Conservation (phyloP, 37 sponge, comb jelly and placozoan species). For the Petrosia ficiformis region DNA sequence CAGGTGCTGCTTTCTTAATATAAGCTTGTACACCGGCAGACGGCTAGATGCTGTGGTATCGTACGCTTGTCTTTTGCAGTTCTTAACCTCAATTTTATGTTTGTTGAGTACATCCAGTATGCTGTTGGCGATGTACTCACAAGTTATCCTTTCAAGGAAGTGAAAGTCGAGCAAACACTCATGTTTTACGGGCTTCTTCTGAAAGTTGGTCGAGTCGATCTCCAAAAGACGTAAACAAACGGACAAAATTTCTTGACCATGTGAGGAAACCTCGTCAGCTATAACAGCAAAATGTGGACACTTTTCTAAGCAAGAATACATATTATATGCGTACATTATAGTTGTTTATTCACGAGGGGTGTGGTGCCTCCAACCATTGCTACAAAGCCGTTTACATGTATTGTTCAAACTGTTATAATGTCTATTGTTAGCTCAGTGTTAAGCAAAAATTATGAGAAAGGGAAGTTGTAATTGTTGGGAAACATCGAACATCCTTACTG, state of each 20-base stretch:
- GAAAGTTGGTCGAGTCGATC: neutral
- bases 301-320: too few species aligned
- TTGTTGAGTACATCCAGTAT: neutral
- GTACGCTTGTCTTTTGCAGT: neutral
- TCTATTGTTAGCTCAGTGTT: too few species aligned
- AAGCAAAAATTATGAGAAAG: too few species aligned
- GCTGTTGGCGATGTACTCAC: neutral
- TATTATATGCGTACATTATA: too few species aligned
- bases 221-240: neutral
- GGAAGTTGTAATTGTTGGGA: too few species aligned
- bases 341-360: too few species aligned
- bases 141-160: neutral
- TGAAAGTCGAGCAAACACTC: neutral
- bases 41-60: neutral
- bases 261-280: too few species aligned
- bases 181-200: neutral
- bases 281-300: too few species aligned
- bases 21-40: neutral
- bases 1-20: neutral
- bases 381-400: too few species aligned
- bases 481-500: too few species aligned
- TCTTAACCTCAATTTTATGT: conserved; percentile 1
- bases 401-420: too few species aligned
- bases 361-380: too few species aligned
- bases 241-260: conserved; percentile 1